Percentiles rank a stretch among this genome's conserved stretches.
Conservation (phyloP, 2,113 vertebrate species). For the Okapia johnstoni region DNA sequence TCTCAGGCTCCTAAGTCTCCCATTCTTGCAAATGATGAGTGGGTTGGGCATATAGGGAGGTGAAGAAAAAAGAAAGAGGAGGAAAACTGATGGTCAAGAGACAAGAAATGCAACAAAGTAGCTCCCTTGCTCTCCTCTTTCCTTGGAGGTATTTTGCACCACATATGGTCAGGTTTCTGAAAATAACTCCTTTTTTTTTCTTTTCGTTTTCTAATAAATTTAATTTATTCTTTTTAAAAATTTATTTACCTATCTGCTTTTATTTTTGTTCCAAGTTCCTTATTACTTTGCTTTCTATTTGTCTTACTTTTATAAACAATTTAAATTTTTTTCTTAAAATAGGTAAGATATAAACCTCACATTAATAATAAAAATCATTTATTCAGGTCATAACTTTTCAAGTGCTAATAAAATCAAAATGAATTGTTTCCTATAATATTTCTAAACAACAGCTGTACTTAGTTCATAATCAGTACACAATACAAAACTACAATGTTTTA, state of each 20-base stretch:
- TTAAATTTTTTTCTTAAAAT: neutral
- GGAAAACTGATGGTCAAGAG: neutral
- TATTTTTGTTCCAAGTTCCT: neutral
- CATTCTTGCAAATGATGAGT: neutral
- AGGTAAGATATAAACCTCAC: neutral
- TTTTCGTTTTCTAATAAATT: neutral
- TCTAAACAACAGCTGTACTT: neutral
- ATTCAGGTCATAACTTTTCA: neutral
- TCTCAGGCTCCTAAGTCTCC: neutral
- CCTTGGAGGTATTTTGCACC: neutral
- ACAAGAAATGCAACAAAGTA: neutral
- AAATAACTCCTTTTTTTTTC: neutral
- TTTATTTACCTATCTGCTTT: neutral
- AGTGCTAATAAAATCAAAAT: neutral
- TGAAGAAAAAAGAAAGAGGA: neutral
- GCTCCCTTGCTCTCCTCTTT: neutral
- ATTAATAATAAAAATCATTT: neutral
- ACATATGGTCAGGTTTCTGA: neutral
- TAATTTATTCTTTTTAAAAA: neutral
- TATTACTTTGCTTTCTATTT: neutral
- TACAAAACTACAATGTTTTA: neutral
- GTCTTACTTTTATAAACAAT: neutral
- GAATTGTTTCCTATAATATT: neutral
- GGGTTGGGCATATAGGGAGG: no score
- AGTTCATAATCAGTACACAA: neutral